Conservation (phyloP, 2,888 invertebrate species). For the Pteria penguin region DNA sequence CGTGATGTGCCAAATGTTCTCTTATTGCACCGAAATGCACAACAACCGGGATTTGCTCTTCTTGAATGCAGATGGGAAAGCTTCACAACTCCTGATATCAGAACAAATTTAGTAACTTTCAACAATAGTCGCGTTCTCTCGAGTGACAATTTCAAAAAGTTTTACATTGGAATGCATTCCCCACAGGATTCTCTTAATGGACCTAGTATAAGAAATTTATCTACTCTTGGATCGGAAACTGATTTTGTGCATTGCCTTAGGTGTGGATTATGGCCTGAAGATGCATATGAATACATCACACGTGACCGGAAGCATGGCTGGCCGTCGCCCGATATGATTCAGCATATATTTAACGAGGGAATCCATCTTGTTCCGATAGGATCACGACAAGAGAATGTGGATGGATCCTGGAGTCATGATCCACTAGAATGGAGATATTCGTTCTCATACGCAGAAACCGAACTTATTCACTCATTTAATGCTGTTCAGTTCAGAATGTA, state of each 20-base stretch:
- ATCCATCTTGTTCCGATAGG: constrained; percentile 4
- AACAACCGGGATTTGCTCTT: neutral
- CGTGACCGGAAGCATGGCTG: neutral
- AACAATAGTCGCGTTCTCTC: neutral
- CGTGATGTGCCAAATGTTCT: neutral
- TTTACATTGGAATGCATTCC: neutral
- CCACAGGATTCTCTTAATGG: neutral
- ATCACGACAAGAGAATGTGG: neutral
- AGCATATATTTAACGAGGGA: neutral
- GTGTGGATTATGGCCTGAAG: constrained; percentile 9
- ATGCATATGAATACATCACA: neutral
- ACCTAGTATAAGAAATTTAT: neutral
- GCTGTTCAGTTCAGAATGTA: constrained; percentile 1
- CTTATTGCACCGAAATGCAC: neutral
- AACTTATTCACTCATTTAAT: constrained; percentile 1
- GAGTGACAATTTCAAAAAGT: neutral
- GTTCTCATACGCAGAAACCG: neutral
- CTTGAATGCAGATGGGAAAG: neutral
- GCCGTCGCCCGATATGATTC: neutral
- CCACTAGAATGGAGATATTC: constrained; percentile 7
- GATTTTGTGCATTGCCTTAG: neutral
- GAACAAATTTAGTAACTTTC: neutral
- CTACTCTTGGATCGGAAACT: neutral
- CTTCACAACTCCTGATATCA: neutral
- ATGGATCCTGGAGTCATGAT: neutral